Percentiles rank a stretch among this genome's conserved stretches.
Evolutionary conservation across 2,888 invertebrate genomes (phyloP).

Genomic region (Limulus polyphemus): DNA sequence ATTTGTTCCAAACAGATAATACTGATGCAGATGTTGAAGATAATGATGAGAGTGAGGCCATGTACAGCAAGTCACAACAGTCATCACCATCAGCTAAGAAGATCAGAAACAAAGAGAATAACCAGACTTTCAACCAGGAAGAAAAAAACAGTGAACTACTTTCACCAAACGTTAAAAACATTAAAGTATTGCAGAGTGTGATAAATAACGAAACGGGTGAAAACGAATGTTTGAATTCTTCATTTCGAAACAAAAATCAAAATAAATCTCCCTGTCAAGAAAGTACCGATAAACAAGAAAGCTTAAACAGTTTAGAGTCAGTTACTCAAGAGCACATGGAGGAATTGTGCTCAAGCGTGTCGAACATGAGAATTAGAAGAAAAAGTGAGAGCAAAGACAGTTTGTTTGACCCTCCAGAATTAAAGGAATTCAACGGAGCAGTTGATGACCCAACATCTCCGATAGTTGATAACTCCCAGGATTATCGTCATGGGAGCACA

Average conservation of each 20-base stretch:
- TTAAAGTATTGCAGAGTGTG: too few relatives aligned
- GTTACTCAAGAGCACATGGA: background rate
- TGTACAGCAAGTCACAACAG: background rate
- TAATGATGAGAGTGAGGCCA: slow-evolving; percentile 33
- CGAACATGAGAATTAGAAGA: background rate
- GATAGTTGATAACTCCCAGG: background rate
- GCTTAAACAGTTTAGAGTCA: background rate
- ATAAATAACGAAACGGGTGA: background rate
- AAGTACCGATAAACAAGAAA: background rate
- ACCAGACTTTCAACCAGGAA: background rate
- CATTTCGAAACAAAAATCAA: background rate
- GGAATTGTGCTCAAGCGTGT: background rate
- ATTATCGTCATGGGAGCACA: background rate
- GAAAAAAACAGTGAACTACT: background rate
- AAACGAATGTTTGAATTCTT: background rate
- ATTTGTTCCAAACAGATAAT: too few relatives aligned
- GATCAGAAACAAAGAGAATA: background rate
- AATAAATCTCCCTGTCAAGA: background rate
- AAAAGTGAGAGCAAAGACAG: slow-evolving; percentile 5
- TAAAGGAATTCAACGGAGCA: background rate
- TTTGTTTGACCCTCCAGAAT: background rate
- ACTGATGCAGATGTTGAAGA: slow-evolving; percentile 38
- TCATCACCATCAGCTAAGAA: background rate
- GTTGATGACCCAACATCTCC: background rate
- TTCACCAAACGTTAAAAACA: too few relatives aligned